A percentile compares a stretch with the other conserved stretches of the same genome.
These are phyloP conservation scores for Erpobdella octoculata DNA, from an alignment of 2,888 invertebrate genomes.

Conservation along the genomic window DNA sequence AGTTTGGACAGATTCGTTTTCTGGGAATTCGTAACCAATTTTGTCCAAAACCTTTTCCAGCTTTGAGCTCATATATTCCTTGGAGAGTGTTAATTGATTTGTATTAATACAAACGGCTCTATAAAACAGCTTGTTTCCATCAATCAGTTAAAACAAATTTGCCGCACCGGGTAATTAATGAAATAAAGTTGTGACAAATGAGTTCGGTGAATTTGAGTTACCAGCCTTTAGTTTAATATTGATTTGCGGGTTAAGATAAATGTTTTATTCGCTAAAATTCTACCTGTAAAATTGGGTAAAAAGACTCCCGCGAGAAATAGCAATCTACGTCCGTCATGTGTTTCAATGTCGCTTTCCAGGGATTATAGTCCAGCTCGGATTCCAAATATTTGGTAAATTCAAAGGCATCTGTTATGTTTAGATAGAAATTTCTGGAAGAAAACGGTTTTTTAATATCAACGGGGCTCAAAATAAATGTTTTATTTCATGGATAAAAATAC, in stretches of 20 bases:
- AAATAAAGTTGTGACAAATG: too few relatives aligned
- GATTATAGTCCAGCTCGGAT: slow-evolving; percentile 12
- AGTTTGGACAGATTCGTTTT: neutral
- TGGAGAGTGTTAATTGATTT: too few relatives aligned
- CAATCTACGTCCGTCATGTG: neutral
- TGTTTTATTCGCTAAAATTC: neutral
- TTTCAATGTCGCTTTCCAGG: slow-evolving; percentile 17
- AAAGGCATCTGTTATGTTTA: slow-evolving; percentile 11
- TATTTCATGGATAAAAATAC: neutral
- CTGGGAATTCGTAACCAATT: neutral
- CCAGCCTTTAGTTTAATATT: too few relatives aligned
- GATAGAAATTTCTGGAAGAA: slow-evolving; percentile 22
- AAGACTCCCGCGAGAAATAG: slow-evolving; percentile 5
- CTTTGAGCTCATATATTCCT: too few relatives aligned
- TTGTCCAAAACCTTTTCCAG: neutral
- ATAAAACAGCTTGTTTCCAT: too few relatives aligned
- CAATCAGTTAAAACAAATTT: too few relatives aligned
- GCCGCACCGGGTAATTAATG: too few relatives aligned
- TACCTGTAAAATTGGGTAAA: neutral
- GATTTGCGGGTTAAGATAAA: too few relatives aligned
- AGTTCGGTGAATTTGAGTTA: too few relatives aligned
- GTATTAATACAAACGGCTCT: too few relatives aligned
- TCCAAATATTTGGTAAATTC: slow-evolving; percentile 14
- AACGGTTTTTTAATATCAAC: too few relatives aligned
- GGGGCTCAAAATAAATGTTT: too few relatives aligned